Evolutionary conservation across 2,888 invertebrate genomes (phyloP), one percentile per base, ranked within the genome.

Genomic region (Tanytarsus gracilentus): DNA sequence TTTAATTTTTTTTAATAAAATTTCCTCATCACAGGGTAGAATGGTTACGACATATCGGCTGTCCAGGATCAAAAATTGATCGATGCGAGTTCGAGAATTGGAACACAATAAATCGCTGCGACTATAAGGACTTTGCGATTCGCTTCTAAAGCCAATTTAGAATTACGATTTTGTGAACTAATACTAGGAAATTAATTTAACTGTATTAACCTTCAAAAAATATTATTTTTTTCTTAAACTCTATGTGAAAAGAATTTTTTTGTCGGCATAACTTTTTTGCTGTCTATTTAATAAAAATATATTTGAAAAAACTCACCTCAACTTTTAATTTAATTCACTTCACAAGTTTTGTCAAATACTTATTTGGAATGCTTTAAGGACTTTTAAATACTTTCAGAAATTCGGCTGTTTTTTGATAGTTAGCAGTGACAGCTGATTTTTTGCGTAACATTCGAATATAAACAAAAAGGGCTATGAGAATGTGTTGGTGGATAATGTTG

Each of bases 21-120:
- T 49, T 61, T 72, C 70, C 62, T 51, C 16, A 52, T 76, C 75
- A 49, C 74, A 93, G 92, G 86, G 78, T 87, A 61, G 78, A 84
- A 62, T 93, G 92, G 92, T 75, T 93, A 63, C 82, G 84, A 39
- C 84, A 81, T 51, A 83, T 84, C 1, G 92, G 92, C 1, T 89
- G 90, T 56, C 91, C 92, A 0, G 90, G 88, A 63, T 84, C 87
- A 68, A 80, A 86, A 73, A 88, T 93, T 65, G 87, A 91, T 66
- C 83, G 81, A 65, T 88, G 89, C 66, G 88, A 89, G 66, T 77
- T 92, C 52, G 79, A 79, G 62, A 91, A 91, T 72, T 85, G 86
- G 82, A 86, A 88, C 69, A 85, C 84, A 68, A 76, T 90, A 50
- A 78, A 69, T 61, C 75, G 77, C 64, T 69, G 78, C 48, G 79